These are phyloP conservation scores for Phrynocephalus versicolor DNA, from an alignment of 2,113 vertebrate species.

Conservation along the genomic window DNA sequence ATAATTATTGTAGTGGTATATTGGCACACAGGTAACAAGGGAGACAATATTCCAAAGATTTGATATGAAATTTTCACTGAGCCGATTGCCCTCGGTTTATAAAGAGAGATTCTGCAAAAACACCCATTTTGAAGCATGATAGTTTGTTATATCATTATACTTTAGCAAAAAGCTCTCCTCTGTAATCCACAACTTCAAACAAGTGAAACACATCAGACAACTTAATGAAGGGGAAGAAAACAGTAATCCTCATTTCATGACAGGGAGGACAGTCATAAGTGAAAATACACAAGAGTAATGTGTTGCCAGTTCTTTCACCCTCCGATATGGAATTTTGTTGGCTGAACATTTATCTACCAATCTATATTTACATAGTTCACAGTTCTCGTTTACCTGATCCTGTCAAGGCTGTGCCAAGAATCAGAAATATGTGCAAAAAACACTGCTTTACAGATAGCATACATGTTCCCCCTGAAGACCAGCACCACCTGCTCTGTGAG, in stretches of 20 bases:
- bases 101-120: not conserved
- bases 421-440: not conserved
- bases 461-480: slow-evolving; percentile 57
- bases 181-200: no score
- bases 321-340: not conserved
- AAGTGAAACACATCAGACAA: not conserved
- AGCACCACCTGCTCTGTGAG: not conserved
- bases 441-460: slow-evolving; percentile 58
- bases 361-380: not conserved
- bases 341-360: not conserved
- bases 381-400: not conserved
- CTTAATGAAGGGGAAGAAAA: not conserved
- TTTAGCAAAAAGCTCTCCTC: no score
- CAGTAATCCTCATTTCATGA: not conserved
- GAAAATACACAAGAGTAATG: not conserved
- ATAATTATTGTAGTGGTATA: not conserved
- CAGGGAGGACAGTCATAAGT: not conserved
- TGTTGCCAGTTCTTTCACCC: not conserved
- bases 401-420: not conserved
- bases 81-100: not conserved
- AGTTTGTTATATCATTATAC: no score
- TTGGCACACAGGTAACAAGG: no score
- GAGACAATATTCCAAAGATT: not conserved
- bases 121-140: not conserved
- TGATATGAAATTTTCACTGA: not conserved